Conservation (phyloP, 1,140 invertebrate genomes). For the Diorhabda sublineata region DNA sequence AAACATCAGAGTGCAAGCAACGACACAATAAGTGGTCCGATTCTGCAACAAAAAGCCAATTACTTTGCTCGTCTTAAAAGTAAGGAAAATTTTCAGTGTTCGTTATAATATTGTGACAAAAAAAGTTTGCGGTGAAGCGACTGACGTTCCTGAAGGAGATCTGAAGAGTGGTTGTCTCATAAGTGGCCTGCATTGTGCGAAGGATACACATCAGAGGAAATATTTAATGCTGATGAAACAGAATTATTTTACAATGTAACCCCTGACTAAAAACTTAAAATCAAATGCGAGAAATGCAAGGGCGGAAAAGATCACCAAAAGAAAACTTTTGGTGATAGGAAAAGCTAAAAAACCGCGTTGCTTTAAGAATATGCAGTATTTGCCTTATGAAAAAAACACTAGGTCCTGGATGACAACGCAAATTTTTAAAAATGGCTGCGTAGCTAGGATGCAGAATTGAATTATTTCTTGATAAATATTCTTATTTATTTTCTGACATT, state of each 20-base stretch:
- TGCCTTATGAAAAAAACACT: slow-evolving; percentile 47
- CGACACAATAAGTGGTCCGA: neutral
- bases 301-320: slow-evolving; percentile 41
- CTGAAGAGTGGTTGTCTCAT: neutral
- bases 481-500: no score
- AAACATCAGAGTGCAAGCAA: neutral
- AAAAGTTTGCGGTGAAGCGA: slow-evolving; percentile 9
- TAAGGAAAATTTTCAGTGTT: slow-evolving; percentile 26
- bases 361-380: slow-evolving; percentile 36
- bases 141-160: neutral
- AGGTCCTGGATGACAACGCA: slow-evolving; percentile 49
- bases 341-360: no score
- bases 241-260: neutral
- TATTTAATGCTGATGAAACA: slow-evolving; percentile 4
- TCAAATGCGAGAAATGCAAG: neutral
- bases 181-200: neutral
- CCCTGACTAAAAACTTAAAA: slow-evolving; percentile 32
- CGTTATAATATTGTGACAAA: slow-evolving; percentile 26
- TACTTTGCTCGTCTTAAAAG: neutral
- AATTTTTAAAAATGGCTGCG: slow-evolving; percentile 18
- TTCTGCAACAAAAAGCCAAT: neutral
- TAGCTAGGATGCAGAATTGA: slow-evolving; percentile 9
- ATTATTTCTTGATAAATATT: no score
- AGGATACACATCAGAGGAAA: neutral
- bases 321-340: slow-evolving; percentile 41